A percentile compares a stretch with the other conserved stretches of the same genome.
phyloP scores from a whole-genome alignment of 37 sponge, comb jelly and placozoan genomes.

The Cliona cf. orientalis region DNA sequence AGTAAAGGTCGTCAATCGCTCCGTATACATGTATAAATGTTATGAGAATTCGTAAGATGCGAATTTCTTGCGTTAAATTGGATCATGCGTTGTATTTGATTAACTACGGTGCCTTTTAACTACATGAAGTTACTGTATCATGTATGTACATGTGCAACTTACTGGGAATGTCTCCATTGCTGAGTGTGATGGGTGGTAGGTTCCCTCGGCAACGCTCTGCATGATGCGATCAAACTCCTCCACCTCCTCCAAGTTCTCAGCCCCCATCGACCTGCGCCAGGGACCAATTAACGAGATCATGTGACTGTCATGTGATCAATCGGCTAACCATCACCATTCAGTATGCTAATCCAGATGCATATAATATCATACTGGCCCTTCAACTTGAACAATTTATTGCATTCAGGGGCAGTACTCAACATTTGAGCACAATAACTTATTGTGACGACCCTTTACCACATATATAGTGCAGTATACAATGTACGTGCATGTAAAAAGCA shows the following conservation, averaged over 20 bases:
- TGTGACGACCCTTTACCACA: too few relatives aligned
- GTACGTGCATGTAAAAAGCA: neutral
- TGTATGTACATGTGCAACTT: too few relatives aligned
- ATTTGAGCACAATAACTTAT: neutral
- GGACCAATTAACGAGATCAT: neutral
- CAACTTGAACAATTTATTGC: neutral
- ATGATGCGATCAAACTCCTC: constrained; percentile 36
- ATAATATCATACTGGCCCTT: neutral
- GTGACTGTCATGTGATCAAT: constrained; percentile 3
- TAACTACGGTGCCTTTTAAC: too few relatives aligned
- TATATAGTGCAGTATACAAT: neutral
- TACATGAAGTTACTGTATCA: too few relatives aligned
- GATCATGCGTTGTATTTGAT: too few relatives aligned
- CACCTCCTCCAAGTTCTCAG: constrained; percentile 20
- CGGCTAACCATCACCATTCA: neutral
- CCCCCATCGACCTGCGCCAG: constrained; percentile 32
- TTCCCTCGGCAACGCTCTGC: constrained; percentile 19
- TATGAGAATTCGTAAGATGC: too few relatives aligned
- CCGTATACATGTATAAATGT: too few relatives aligned
- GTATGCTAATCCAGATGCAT: neutral
- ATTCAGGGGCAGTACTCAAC: neutral
- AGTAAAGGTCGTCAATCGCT: too few relatives aligned
- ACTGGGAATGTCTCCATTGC: constrained; percentile 41
- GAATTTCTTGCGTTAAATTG: too few relatives aligned
- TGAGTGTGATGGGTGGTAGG: constrained; percentile 1